Evolutionary conservation across 2,113 vertebrate genomes (phyloP).

Genomic region (Tyrannus savana): DNA sequence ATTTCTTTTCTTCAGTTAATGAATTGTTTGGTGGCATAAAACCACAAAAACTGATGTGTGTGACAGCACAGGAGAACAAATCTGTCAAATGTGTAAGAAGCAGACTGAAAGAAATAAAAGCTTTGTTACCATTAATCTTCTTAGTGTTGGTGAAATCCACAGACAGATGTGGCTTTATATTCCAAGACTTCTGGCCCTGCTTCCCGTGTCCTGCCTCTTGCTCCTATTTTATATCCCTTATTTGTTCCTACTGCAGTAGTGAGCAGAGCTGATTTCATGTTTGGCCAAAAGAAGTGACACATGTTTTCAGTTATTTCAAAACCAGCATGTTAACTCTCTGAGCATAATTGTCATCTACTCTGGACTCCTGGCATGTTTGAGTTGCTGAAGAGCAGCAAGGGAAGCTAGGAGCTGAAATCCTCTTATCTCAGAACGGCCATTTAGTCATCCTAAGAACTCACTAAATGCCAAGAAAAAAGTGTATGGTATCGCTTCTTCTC

Average conservation of each 20-base stretch:
- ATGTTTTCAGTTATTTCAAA: neutral
- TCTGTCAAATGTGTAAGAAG: neutral
- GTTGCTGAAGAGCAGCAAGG: neutral
- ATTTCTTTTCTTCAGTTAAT: neutral
- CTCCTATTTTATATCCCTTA: neutral
- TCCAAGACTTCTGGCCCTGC: neutral
- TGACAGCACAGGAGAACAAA: neutral
- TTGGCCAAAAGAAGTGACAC: neutral
- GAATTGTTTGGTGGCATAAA: neutral
- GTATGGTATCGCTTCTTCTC: neutral
- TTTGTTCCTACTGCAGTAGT: neutral
- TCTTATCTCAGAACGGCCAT: neutral
- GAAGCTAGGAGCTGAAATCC: neutral
- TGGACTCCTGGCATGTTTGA: neutral
- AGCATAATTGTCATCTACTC: neutral
- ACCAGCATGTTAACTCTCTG: neutral
- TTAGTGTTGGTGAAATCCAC: neutral
- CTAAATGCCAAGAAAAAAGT: neutral
- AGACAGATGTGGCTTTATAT: neutral
- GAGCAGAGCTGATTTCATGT: constrained; percentile 6
- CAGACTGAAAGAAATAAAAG: neutral
- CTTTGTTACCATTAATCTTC: neutral
- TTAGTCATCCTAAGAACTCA: neutral
- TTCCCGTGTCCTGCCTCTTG: neutral
- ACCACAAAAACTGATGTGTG: neutral